Conservation (phyloP, 2,888 invertebrate species). For the Macrosoma leucophasiata region DNA sequence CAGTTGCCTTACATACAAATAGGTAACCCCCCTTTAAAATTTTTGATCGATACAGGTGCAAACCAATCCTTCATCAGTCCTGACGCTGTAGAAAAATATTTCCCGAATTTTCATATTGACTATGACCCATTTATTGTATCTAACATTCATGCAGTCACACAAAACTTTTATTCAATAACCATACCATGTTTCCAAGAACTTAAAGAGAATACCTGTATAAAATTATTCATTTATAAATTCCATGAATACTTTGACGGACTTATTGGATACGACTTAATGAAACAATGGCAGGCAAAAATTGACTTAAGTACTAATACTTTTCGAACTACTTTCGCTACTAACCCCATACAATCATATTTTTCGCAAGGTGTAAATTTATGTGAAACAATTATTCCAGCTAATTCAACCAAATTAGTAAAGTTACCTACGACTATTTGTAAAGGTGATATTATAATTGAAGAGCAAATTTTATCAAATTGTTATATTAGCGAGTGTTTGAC, state of each 20-base stretch:
- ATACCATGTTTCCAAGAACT: conserved; percentile 9
- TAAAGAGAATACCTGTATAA: conserved; percentile 2
- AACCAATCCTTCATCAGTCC: conserved; percentile 29
- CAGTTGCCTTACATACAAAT: conserved; percentile 27
- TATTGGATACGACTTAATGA: conserved; percentile 6
- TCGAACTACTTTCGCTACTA: conserved; percentile 4
- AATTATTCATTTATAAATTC: conserved; percentile 10
- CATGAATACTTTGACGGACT: conserved; percentile 8
- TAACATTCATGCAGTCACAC: conserved; percentile 7
- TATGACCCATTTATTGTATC: conserved; percentile 2
- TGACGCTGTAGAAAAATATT: conserved; percentile 16
- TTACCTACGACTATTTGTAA: conserved; percentile 3
- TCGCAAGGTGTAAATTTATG: conserved; percentile 2
- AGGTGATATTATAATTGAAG: conserved; percentile 1
- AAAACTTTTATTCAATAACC: conserved; percentile 7
- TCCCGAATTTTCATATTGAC: not conserved
- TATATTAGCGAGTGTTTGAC: conserved; percentile 6
- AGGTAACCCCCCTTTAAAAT: conserved; percentile 22
- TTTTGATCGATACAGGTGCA: conserved; percentile 27
- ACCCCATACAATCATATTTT: conserved; percentile 4
- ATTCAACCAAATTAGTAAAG: conserved; percentile 4
- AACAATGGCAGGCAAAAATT: no score
- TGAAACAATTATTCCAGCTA: conserved; percentile 4
- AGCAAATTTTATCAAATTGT: conserved; percentile 1
- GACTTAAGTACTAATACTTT: conserved; percentile 3